Evolutionary conservation across 2,113 vertebrate species (phyloP), one percentile per base, ranked within the genome.

Genomic region (Tyto alba): DNA sequence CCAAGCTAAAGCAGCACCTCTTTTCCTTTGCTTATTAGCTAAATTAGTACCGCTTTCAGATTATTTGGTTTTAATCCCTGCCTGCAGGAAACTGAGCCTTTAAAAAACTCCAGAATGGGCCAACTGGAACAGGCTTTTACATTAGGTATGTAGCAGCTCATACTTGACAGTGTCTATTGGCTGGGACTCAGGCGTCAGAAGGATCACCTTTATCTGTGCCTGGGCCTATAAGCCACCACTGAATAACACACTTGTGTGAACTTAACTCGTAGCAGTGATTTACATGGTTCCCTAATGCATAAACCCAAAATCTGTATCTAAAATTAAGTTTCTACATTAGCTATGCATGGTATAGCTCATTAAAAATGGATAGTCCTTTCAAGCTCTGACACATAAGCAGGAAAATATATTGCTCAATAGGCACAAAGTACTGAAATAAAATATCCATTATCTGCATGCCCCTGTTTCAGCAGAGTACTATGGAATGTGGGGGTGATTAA

Each of bases 361-460:
- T 87, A 94, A 95, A 96, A 89, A 95, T 94, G 83, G 76, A 95
- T 92, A 20, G 20, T 75, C 68, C 88, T 69, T 90, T 76, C 68
- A 83, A 89, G 75, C 72, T 74, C 86, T 91, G 90, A 96, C 86
- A 96, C 45, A 23, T 20, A 84, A 30, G 5, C 7, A 60, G 73
- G 77, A 38, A 94, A 96, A 96, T 94, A 66, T 50, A 96, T 82
- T 79, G 57, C 86, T 90, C 83, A 26, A n/a, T 78, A 38, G 0
- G 7, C 80, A 86, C 52, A 40, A 62, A 89, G 72, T 22, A 62
- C 55, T 55, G 88, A 85, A 90, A 76, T 81, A 81, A 92, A 92
- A 75, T 47, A 72, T 23, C 95, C 68, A 74, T 94, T 76, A 85
- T 50, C 75, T 92, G 63, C 47, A 25, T 9, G 9, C 11, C 27